Base-by-base conservation (phyloP, 2,113 vertebrate genomes). In the Chrysochloris asiatica region DNA sequence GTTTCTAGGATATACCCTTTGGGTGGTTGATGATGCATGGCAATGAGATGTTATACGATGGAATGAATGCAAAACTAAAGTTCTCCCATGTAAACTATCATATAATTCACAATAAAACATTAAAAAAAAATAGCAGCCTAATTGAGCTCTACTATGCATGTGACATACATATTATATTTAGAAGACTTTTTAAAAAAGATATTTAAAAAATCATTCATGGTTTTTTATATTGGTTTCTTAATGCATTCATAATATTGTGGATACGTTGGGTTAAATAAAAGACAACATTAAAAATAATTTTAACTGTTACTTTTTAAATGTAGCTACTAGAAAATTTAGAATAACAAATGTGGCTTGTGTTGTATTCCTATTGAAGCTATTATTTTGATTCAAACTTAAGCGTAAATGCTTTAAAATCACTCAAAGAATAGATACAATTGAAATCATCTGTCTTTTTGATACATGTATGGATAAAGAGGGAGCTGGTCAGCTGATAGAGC, bases 351-450 rank as follows among this genome's bases (percentile, higher is more conserved):
- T 61, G 59, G 13, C 83, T 47, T 47, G 11, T 6, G 6, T 69
- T 73, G 16, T 38, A 59, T 71, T 65, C 41, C 38, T 75, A 4
- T 21, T 75, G 33, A 84, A 47, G 14, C 54, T 89, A 6, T 75
- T 75, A 86, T 13, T 47, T 83, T 47, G 50, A 50, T 88, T 56
- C 77, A 89, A 78, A 77, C 73, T 24, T 84, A 3, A 94, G 54
- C 61, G 30, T 16, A 36, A 36, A 33, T 69, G n/a, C 33, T 52
- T 88, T 90, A 79, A 82, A 88, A 50, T 56, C 86, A 54, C 47
- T 38, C 52, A 52, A 38, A n/a, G 36, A 75, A 73, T 43, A 85
- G 33, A 56, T 38, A 12, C 33, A 22, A 78, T 33, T 83, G 43
- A 80, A 88, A 48, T 61, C 52, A 22, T n/a, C 45, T 67, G 21